These are phyloP conservation scores for Chamaetylas fuelleborni DNA, from an alignment of 2,113 vertebrate species.

Conservation along the genomic window DNA sequence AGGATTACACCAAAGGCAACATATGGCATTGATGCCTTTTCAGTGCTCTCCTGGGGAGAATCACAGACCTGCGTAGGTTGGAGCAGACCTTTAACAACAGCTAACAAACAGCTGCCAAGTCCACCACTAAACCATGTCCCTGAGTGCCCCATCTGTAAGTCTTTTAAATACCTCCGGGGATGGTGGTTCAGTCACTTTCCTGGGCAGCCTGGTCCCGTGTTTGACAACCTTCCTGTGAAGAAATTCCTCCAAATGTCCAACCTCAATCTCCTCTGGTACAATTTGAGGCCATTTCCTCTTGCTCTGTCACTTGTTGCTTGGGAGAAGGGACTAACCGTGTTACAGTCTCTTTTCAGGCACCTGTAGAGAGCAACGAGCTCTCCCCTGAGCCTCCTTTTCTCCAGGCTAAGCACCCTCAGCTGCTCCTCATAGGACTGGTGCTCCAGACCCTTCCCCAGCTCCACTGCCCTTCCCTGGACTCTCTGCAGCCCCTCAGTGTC, in stretches of 20 bases:
- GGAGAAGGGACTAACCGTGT: not conserved
- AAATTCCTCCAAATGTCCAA: not conserved
- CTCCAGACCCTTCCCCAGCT: not conserved
- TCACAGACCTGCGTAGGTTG: not conserved
- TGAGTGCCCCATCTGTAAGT: rapidly evolving
- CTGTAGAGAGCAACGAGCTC: not conserved
- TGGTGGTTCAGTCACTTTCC: not conserved
- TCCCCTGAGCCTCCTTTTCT: not conserved
- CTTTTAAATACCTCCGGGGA: not conserved
- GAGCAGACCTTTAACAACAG: not conserved
- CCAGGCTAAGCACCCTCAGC: not conserved
- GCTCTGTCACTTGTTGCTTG: not conserved
- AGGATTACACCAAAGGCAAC: not conserved
- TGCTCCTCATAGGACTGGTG: not conserved
- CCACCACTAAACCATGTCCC: not conserved
- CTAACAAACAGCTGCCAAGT: not conserved
- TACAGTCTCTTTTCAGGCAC: not conserved
- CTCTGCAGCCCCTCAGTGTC: not conserved
- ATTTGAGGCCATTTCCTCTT: not conserved
- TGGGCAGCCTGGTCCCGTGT: not conserved
- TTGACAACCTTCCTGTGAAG: not conserved
- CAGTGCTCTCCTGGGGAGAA: not conserved
- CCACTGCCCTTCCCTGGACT: rapidly evolving
- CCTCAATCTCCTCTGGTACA: not conserved
- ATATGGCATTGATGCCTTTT: rapidly evolving